Evolutionary conservation across 1,140 invertebrate species (phyloP), one percentile per base, ranked within the genome.

Genomic region (Drosophila kurseongensis): DNA sequence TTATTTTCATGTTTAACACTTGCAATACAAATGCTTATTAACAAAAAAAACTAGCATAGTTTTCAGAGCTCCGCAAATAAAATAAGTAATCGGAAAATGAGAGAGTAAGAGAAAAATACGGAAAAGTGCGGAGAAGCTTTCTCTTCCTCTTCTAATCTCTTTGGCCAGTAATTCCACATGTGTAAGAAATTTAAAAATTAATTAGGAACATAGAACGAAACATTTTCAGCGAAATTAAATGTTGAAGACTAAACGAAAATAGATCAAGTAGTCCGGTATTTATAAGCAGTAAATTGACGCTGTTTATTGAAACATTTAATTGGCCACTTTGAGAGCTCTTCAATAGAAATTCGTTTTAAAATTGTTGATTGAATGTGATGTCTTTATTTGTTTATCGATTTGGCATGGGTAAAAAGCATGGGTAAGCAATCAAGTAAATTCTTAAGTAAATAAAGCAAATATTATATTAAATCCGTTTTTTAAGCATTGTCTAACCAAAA

Each of bases 231-330:
- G 12, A 57, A 69, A 71, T 71, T 45, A 68, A 51, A 75, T 67
- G 58, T 45, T 76, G 50, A 62, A 75, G 65, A 67, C 38, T 60
- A n/a, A 55, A 50, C 65, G 52, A 78, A 81, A 80, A 80, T 69
- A 74, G 75, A 77, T 80, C 41, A 62, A 80, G 78, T 78, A 67
- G 69, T 57, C 29, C 44, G 29, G 71, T 47, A 51, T 68, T 75
- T 86, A 57, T 80, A 68, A 85, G 77, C 59, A 73, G 48, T 85
- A 84, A 80, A 84, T 77, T 62, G 47, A 62, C 13, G 42, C 65
- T 73, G 52, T 89, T 80, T 84, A 89, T 80, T 84, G 65, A 80
- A 84, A 78, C 73, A 84, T 89, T 89, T 89, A 78, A 84, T 89
- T 84, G 68, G 57, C 59, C 73, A 75, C 69, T 84, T 80, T 51